phyloP scores from a whole-genome alignment of 92 coral and sea anemone species.

The Siderastrea radians region DNA sequence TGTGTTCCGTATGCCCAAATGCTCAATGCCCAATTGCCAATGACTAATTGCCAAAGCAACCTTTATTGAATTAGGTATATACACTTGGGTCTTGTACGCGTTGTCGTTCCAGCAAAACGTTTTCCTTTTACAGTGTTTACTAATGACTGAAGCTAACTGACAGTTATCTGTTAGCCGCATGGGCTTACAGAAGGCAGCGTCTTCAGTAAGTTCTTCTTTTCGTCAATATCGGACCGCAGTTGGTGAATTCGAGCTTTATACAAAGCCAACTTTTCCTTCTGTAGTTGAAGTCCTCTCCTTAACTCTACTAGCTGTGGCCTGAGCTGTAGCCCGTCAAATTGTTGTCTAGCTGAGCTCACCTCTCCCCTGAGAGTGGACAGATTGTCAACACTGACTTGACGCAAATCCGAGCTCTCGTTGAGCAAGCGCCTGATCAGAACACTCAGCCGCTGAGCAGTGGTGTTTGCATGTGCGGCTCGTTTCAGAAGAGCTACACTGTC shows the following conservation, averaged over 20 bases:
- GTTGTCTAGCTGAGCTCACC: constrained; percentile 52
- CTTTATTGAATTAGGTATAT: too few relatives aligned
- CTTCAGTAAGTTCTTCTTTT: constrained; percentile 33
- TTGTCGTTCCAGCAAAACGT: too few relatives aligned
- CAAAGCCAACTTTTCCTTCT: constrained; percentile 53
- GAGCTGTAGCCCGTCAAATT: constrained; percentile 52
- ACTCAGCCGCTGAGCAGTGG: constrained; percentile 57
- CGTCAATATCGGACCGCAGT: constrained; percentile 41
- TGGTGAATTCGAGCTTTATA: constrained; percentile 48
- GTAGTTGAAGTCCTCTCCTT: constrained; percentile 61
- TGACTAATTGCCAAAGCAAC: too few relatives aligned
- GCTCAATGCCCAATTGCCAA: too few relatives aligned
- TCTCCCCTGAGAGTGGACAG: constrained; percentile 56
- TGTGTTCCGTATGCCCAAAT: too few relatives aligned
- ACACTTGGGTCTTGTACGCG: neutral
- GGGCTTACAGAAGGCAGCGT: constrained; percentile 26
- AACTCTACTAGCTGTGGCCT: constrained; percentile 49
- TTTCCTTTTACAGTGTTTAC: too few relatives aligned
- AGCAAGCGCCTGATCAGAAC: constrained; percentile 27
- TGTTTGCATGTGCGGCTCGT: constrained; percentile 64
- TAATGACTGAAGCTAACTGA: too few relatives aligned
- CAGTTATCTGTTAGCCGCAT: constrained; percentile 9
- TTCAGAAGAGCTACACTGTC: constrained; percentile 49
- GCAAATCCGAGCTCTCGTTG: constrained; percentile 52
- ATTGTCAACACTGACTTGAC: constrained; percentile 47